A percentile compares a stretch with the other conserved stretches of the same genome.
Evolutionary conservation across 1,140 invertebrate species (phyloP).

Genomic region (Ephestia elutella): DNA sequence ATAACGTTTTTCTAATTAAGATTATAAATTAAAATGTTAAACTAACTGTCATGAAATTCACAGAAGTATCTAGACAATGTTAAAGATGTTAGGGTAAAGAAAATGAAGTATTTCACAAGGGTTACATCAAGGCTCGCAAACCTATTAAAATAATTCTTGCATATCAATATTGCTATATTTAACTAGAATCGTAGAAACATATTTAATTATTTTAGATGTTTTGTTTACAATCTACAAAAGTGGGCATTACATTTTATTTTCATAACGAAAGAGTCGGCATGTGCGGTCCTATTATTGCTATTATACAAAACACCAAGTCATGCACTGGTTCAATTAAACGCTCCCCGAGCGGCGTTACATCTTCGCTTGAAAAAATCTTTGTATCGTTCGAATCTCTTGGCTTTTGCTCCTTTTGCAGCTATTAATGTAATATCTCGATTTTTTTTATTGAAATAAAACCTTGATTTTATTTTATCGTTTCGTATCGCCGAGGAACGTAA

Average conservation of each 20-base stretch:
- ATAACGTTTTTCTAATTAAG: no score
- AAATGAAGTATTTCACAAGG: no score
- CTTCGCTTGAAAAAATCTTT: slow-evolving; percentile 42
- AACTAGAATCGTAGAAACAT: no score
- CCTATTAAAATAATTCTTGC: no score
- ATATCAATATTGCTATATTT: no score
- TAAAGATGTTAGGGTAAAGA: no score
- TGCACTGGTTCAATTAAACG: slow-evolving; percentile 58
- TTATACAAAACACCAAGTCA: slow-evolving; percentile 62
- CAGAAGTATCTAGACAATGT: no score
- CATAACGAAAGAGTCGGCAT: slow-evolving; percentile 21
- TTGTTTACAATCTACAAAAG: neutral
- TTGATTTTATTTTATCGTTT: slow-evolving; percentile 61
- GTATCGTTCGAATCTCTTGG: slow-evolving; percentile 39
- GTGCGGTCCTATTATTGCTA: slow-evolving; percentile 51
- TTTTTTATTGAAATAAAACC: slow-evolving; percentile 49
- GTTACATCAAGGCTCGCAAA: no score
- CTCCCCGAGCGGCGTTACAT: slow-evolving; percentile 40
- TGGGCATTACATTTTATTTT: slow-evolving; percentile 4
- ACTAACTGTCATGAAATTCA: no score
- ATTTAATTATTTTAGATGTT: neutral
- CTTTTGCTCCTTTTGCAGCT: slow-evolving; percentile 56
- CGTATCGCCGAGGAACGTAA: slow-evolving; percentile 49
- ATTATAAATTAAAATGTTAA: no score
- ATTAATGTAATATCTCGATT: slow-evolving; percentile 56